Evolutionary conservation across 2,888 invertebrate genomes (phyloP), one percentile per base, ranked within the genome.

Genomic region (Ophraella communa): DNA sequence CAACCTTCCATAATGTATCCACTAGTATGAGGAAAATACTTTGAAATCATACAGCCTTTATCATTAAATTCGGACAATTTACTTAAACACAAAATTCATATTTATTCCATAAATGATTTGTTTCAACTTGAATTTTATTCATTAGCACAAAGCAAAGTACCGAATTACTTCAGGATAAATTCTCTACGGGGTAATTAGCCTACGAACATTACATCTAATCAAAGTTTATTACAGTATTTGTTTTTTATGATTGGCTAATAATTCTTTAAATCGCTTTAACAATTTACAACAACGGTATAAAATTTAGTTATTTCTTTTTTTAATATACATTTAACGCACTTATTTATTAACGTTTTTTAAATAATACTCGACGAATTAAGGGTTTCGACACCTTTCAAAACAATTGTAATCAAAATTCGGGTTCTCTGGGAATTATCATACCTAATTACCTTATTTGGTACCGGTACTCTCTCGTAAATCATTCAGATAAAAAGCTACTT

Each of bases 251-350:
- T 49, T 49, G 27, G 23, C 27, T 49, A 27, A 24, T 24, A 23
- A 49, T 20, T 23, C 17, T n/a, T 49, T 49, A 24, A 39, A 17
- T 39, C n/a, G 14, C 17, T 49, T 27, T 10, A 47, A 47, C 45
- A 47, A 49, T 49, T 49, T 49, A 49, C 49, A 49, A 49, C 24
- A 49, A 23, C 21, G 24, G 10, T 49, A 23, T 24, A 49, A 49
- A 49, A 49, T 23, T 49, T 49, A 49, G n/a, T 23, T 49, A 24
- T 23, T 45, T 49, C 11, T 30, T 30, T 30, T 30, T 23, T 49
- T 23, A 49, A 47, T 23, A 23, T 23, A 21, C 24, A 10, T 23
- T 49, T 23, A 49, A 47, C n/a, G 47, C 47, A 21, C 24, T 49
- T 49, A 14, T 14, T 39, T 14, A 23, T 24, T 8, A 24, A 8